phyloP scores from a whole-genome alignment of 2,113 vertebrate genomes.

The Oreochromis tanganicae region DNA sequence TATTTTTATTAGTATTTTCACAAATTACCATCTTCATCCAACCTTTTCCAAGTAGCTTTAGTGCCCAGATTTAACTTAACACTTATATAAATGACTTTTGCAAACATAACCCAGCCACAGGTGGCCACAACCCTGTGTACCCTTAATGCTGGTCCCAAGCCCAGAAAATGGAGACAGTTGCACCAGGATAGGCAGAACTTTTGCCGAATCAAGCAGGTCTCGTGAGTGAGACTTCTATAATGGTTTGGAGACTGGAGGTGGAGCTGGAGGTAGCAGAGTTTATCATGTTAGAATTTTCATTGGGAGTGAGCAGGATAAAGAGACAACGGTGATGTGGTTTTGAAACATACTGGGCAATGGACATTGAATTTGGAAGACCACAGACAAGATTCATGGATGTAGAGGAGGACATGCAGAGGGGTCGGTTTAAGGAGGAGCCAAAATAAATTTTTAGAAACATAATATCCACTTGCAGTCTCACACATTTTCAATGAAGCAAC shows the following conservation, averaged over 20 bases:
- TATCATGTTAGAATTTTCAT: not conserved
- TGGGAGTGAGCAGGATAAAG: not conserved
- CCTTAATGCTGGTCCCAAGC: not conserved
- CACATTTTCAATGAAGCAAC: not conserved
- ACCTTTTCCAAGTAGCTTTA: not conserved
- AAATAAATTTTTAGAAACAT: not conserved
- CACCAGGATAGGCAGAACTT: not conserved
- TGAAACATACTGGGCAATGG: not conserved
- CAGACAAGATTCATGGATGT: not conserved
- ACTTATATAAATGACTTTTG: not conserved
- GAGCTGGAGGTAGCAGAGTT: not conserved
- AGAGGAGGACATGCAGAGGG: accelerated
- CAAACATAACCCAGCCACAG: not conserved
- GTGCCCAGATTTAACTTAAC: not conserved
- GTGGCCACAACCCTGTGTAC: not conserved
- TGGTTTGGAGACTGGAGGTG: not conserved
- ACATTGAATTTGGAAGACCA: not conserved
- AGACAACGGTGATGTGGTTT: not conserved
- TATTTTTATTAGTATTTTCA: not conserved
- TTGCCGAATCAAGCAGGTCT: not conserved
- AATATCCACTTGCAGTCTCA: not conserved
- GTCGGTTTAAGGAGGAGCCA: not conserved
- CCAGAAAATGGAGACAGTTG: not conserved
- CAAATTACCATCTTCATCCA: not conserved
- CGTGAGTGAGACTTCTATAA: not conserved